Conservation (phyloP, 2,113 vertebrate species). For the Pantherophis guttatus region DNA sequence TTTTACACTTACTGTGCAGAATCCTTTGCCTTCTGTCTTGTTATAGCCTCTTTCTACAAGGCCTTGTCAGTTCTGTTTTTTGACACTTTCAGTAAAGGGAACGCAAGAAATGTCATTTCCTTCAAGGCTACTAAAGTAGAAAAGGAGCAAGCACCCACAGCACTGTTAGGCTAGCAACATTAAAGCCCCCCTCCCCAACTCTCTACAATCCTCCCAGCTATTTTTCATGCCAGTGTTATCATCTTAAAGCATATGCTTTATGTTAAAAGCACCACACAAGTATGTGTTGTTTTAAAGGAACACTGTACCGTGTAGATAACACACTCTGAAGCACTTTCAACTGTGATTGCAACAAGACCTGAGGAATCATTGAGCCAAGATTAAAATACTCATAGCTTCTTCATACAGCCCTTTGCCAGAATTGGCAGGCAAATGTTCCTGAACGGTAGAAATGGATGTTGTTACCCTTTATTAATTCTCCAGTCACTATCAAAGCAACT, state of each 20-base stretch:
- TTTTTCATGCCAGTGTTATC: neutral
- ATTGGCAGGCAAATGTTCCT: neutral
- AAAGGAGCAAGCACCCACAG: conserved; percentile 18
- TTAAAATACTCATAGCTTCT: neutral
- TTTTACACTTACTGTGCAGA: conserved; percentile 27
- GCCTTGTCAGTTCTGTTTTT: conserved; percentile 32
- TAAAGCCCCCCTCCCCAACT: neutral
- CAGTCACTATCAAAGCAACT: neutral
- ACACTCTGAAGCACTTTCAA: neutral
- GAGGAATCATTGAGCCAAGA: neutral
- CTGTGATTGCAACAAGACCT: neutral
- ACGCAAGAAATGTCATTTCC: conserved; percentile 13
- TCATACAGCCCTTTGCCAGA: neutral
- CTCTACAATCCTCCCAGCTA: neutral
- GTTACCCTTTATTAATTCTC: neutral
- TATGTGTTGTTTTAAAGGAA: neutral
- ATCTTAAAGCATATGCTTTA: neutral
- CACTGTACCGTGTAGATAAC: neutral
- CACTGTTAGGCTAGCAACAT: conserved; percentile 26
- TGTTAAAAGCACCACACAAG: conserved; percentile 16
- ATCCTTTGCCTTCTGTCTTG: conserved; percentile 45
- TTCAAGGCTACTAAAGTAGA: conserved; percentile 24
- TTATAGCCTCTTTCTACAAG: conserved; percentile 41
- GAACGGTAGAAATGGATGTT: neutral
- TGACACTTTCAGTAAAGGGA: conserved; percentile 36